Base-by-base conservation (phyloP, 2,888 invertebrate species). In the Cephus sareptanus region DNA sequence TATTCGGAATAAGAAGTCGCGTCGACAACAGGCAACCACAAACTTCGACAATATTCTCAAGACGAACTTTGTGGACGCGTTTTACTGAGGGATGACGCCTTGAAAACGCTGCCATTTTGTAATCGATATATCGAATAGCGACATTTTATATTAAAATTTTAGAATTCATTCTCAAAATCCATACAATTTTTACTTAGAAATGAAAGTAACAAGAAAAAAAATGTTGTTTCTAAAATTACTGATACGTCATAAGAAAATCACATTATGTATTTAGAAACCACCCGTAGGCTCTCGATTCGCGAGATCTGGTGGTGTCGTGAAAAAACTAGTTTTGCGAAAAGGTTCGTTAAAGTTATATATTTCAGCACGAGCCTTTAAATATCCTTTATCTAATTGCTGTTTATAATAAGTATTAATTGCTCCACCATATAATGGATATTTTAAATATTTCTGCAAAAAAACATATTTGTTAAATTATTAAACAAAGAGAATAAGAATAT, bases 361-460 rank as follows among this genome's bases (percentile, higher is more conserved):
- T 40, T 80, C 83, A 12, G 78, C n/a, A 3, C 79, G 78, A 15
- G 78, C 70, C 68, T 83, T 84, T n/a, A 84, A 75, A 56, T 80
- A 80, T 68, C 80, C 78, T 78, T 82, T 81, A 76, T 83, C 80
- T 76, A 82, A 78, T 79, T 82, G 82, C 79, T 82, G 81, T 70
- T 81, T 81, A 34, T 82, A 82, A 73, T 79, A 81, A 33, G 82
- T 81, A 76, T 74, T 74, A 73, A 77, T 69, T 69, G 77, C 68
- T 71, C 81, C 82, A 69, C 77, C 75, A 70, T 83, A 81, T 74
- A 82, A 78, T 77, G 80, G 81, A 79, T 81, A 79, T 78, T 79
- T 81, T 56, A 73, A 69, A 33, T 79, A 34, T 70, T 79, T 78
- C 83, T 83, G 77, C 74, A 75, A 56, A 78, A 75, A 75, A 81